phyloP scores from a whole-genome alignment of 1,140 invertebrate species.

The Danaus melanippus region DNA sequence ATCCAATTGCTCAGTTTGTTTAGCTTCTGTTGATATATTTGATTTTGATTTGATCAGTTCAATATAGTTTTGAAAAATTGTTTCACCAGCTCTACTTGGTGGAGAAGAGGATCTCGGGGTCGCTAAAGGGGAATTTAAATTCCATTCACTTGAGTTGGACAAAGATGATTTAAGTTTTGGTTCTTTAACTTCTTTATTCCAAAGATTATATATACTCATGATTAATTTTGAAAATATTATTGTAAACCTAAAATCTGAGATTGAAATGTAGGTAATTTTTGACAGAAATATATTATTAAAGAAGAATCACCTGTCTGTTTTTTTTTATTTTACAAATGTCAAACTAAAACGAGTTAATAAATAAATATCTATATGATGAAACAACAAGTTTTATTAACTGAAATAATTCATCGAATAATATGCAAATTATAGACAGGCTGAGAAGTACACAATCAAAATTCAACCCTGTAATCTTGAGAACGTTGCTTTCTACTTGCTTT shows the following conservation, averaged over 20 bases:
- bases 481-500: too few relatives aligned
- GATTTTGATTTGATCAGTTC: conserved; percentile 51
- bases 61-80: conserved; percentile 47
- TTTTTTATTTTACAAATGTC: too few relatives aligned
- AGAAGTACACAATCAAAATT: too few relatives aligned
- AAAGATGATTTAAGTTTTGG: conserved; percentile 30
- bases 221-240: conserved; percentile 22
- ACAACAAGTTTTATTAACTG: too few relatives aligned
- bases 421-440: too few relatives aligned
- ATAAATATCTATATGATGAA: too few relatives aligned
- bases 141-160: conserved; percentile 28
- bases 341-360: too few relatives aligned
- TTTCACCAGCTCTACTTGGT: conserved; percentile 35
- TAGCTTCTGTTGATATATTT: conserved; percentile 33
- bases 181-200: conserved; percentile 34
- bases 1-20: conserved; percentile 40
- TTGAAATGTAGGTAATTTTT: background rate
- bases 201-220: conserved; percentile 46
- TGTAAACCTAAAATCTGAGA: background rate
- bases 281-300: conserved; percentile 2
- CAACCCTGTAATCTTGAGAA: too few relatives aligned
- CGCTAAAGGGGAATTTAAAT: conserved; percentile 26
- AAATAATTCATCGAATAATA: too few relatives aligned
- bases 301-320: too few relatives aligned
- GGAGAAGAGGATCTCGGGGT: conserved; percentile 37